Conservation (phyloP, 1,140 invertebrate species). For the Phenacoccus solenopsis region DNA sequence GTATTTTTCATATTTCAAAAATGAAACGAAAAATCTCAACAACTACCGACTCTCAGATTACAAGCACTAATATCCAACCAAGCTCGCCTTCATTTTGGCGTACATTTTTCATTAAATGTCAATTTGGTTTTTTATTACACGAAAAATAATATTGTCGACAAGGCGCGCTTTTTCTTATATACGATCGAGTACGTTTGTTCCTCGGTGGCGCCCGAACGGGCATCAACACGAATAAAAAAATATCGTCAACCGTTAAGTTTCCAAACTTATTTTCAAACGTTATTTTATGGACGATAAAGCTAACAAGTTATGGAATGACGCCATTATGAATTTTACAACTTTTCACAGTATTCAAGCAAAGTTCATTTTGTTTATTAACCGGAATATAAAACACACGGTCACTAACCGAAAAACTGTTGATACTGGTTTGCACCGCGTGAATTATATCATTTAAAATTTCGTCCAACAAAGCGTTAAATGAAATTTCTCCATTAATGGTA, state of each 20-base stretch:
- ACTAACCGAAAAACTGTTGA: not conserved
- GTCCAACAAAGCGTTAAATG: too few relatives aligned
- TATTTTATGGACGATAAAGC: not conserved
- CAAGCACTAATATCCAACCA: too few relatives aligned
- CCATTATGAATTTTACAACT: slow-evolving; percentile 3
- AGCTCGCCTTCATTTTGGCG: too few relatives aligned
- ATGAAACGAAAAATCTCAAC: too few relatives aligned
- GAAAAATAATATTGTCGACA: not conserved
- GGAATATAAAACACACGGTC: not conserved
- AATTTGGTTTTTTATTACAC: not conserved
- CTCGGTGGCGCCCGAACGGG: not conserved
- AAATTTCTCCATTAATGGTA: too few relatives aligned
- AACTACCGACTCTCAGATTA: too few relatives aligned
- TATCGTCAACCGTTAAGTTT: not conserved
- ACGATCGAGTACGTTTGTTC: not conserved
- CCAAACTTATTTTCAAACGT: not conserved
- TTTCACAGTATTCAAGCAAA: not conserved
- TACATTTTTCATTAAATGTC: too few relatives aligned
- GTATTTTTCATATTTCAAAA: too few relatives aligned
- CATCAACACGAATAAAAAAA: not conserved
- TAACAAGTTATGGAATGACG: not conserved
- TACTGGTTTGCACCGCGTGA: not conserved
- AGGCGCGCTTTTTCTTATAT: not conserved
- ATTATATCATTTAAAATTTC: not conserved
- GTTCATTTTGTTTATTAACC: not conserved